Evolutionary conservation across 1,140 invertebrate species (phyloP), one percentile per base, ranked within the genome.

Genomic region (Pemphigus obesinymphae): DNA sequence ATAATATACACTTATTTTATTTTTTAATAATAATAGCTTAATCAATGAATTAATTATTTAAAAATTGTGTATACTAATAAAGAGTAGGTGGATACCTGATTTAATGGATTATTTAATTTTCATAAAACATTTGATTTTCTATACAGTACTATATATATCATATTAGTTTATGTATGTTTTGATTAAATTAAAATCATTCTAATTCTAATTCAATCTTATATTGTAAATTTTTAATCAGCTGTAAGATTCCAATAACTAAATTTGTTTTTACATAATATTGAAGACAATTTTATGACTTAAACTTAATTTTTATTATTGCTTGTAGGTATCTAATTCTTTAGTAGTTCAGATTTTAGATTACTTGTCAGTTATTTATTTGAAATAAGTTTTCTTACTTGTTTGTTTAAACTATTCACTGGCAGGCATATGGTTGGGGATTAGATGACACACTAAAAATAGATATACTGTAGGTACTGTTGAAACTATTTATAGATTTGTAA

Each of bases 401-500:
- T 80, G 55, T 61, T 80, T 70, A 61, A 63, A 63, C 29, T 43
- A 43, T 80, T 29, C 34, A 43, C 34, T 61, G 37, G 73, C 73
- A 61, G 76, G 55, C 53, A 80, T 80, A 40, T 80, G 37, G 76
- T 63, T 43, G 23, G 55, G 53, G 31, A 80, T 80, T 80, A 61
- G 76, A 80, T 80, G 55, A 61, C 76, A 80, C 11, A 20, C 55
- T 80, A 80, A 80, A 63, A 80, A 80, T 80, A 80, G 58, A 68
- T 10, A 29, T 29, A n/a, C 81, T 72, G 20, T 73, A n/a, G n/a
- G n/a, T n/a, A 10, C 29, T 45, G 72, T 61, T n/a, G n/a, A 26
- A 45, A 48, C 50, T 73, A 82, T 82, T 55, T 73, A 72, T 70
- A 82, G 70, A 70, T 48, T 34, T 10, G 50, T 70, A 40, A 63